A percentile compares a stretch with the other conserved stretches of the same genome.
Evolutionary conservation across 2,888 invertebrate species (phyloP).

Genomic region (Eristalinus aeneus): DNA sequence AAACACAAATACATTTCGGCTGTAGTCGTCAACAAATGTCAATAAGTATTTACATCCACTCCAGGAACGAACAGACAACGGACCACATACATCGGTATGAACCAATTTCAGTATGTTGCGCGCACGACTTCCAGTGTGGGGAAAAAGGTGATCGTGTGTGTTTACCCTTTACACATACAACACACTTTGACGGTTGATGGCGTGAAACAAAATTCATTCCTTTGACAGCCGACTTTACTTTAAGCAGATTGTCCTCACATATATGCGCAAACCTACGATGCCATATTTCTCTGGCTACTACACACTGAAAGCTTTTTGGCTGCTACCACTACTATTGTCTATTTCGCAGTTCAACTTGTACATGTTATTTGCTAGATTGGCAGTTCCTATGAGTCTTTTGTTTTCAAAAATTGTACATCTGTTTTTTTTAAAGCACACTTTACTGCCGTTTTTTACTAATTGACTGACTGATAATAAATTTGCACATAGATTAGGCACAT

Average conservation of each 20-base stretch:
- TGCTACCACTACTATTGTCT: background rate
- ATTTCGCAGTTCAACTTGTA: slow-evolving; percentile 1
- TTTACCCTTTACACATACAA: slow-evolving; percentile 72
- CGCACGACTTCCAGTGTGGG: background rate
- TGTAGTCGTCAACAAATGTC: slow-evolving; percentile 76
- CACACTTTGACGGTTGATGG: background rate
- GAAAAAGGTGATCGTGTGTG: slow-evolving; percentile 54
- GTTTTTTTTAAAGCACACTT: background rate
- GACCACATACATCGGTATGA: slow-evolving; percentile 77
- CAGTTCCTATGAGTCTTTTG: background rate
- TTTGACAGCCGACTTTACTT: slow-evolving; percentile 13
- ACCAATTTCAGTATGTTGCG: slow-evolving; percentile 73
- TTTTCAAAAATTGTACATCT: slow-evolving; percentile 1
- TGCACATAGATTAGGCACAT: slow-evolving; percentile 5
- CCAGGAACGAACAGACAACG: slow-evolving; percentile 74
- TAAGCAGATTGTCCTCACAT: slow-evolving; percentile 49
- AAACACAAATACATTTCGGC: slow-evolving; percentile 59
- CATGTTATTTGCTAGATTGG: background rate
- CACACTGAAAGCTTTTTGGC: background rate
- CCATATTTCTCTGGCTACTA: slow-evolving; percentile 57
- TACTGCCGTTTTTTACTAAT: background rate
- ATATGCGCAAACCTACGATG: slow-evolving; percentile 72
- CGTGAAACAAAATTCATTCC: slow-evolving; percentile 38
- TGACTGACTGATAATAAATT: slow-evolving; percentile 19
- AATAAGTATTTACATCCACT: slow-evolving; percentile 76